phyloP scores from a whole-genome alignment of 2,113 vertebrate species.

The Turdus rufiventris region DNA sequence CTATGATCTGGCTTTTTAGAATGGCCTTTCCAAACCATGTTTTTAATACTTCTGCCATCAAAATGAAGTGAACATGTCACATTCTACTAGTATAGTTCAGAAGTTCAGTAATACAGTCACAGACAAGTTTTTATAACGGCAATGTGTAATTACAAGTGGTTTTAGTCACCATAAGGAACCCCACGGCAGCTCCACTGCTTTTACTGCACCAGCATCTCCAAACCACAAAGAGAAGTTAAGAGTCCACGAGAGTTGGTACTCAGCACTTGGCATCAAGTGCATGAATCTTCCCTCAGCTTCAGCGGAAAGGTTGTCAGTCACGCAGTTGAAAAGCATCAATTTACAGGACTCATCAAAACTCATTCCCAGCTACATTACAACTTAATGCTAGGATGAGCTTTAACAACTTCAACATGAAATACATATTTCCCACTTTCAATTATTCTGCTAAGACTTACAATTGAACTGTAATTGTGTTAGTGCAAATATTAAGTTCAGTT shows the following conservation, averaged over 20 bases:
- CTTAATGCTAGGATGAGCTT: background rate
- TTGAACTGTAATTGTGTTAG: background rate
- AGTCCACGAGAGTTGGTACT: background rate
- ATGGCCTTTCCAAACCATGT: background rate
- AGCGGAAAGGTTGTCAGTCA: background rate
- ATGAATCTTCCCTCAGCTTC: background rate
- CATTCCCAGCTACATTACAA: background rate
- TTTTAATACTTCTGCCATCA: background rate
- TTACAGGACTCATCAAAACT: background rate
- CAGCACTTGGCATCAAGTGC: rapidly evolving
- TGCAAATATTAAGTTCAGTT: background rate
- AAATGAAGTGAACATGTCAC: background rate
- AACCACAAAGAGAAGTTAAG: background rate
- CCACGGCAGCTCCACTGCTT: background rate
- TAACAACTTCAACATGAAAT: background rate
- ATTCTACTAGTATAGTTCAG: background rate
- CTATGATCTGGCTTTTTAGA: background rate
- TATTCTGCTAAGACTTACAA: background rate
- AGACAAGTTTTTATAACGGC: slow-evolving; percentile 23
- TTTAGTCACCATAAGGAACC: background rate
- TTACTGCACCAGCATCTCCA: background rate
- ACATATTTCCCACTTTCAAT: background rate
- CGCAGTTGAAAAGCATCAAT: background rate
- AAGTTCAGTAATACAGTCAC: background rate
- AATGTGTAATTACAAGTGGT: background rate